Evolutionary conservation across 2,797 vertebrate genomes (phyloP).

Genomic region (Etheostoma perlongum): DNA sequence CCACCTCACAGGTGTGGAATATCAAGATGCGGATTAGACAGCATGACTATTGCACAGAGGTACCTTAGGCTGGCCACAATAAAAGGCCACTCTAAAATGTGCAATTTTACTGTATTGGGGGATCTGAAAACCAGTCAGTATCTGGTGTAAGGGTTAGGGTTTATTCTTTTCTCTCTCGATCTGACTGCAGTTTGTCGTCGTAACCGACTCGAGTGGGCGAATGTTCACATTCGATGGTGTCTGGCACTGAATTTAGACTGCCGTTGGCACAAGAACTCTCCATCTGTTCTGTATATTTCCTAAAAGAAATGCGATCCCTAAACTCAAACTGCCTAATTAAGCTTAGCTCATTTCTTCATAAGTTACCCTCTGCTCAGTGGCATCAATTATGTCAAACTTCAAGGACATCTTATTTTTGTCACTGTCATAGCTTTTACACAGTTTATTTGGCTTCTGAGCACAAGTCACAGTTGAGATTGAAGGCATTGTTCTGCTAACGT

Average conservation of each 20-base stretch:
- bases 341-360: constrained; percentile 7
- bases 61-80: too few relatives aligned
- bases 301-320: background rate
- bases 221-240: too few relatives aligned
- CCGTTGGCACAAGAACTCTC: background rate
- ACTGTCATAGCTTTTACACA: constrained; percentile 6
- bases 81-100: too few relatives aligned
- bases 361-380: constrained; percentile 1
- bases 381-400: constrained; percentile 28
- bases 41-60: too few relatives aligned
- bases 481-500: background rate
- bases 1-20: too few relatives aligned
- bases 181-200: too few relatives aligned
- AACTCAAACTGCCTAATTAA: constrained; percentile 3
- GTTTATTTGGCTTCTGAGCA: constrained; percentile 17
- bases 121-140: too few relatives aligned
- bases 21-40: too few relatives aligned
- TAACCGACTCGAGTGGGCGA: too few relatives aligned
- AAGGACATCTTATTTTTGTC: constrained; percentile 28
- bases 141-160: too few relatives aligned
- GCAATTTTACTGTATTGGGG: too few relatives aligned
- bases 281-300: constrained; percentile 10
- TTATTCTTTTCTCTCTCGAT: too few relatives aligned
- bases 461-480: background rate
- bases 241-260: background rate